Conservation (phyloP, 2,888 invertebrate genomes). For the Hydriomena furcata region DNA sequence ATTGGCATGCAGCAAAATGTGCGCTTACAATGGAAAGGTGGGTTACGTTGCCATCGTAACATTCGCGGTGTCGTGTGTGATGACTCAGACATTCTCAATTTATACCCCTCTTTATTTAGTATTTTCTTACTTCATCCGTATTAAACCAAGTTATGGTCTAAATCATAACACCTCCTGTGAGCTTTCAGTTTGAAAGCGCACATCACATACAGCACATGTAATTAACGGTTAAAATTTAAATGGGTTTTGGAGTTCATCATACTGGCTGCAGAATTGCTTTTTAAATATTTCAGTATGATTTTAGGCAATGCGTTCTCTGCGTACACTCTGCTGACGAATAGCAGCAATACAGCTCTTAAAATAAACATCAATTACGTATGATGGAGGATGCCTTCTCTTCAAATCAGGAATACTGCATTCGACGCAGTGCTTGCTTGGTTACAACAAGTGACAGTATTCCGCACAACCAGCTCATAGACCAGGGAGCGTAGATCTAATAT, state of each 20-base stretch:
- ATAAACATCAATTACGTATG: not conserved
- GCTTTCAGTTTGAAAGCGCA: slow-evolving; percentile 1
- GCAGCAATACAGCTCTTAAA: not conserved
- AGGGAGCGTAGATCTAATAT: not conserved
- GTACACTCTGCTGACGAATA: not conserved
- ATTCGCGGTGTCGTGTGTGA: slow-evolving; percentile 22
- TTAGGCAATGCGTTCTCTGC: not conserved
- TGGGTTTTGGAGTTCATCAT: not conserved
- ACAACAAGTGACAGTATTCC: not conserved
- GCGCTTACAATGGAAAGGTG: slow-evolving; percentile 44
- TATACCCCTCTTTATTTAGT: slow-evolving; percentile 15
- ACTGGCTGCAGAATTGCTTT: slow-evolving; percentile 7
- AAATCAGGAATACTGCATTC: slow-evolving; percentile 10
- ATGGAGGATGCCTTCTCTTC: not conserved
- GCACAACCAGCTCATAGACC: too few relatives aligned
- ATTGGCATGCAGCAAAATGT: slow-evolving; percentile 41
- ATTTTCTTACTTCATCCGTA: not conserved
- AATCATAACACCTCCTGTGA: not conserved
- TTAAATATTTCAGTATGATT: not conserved
- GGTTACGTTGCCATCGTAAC: slow-evolving; percentile 37
- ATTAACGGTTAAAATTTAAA: slow-evolving; percentile 9
- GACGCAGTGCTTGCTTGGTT: slow-evolving; percentile 1
- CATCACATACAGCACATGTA: slow-evolving; percentile 6
- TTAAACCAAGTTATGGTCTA: slow-evolving; percentile 4
- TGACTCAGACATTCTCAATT: slow-evolving; percentile 50